Conservation (phyloP, 2,797 vertebrate species). For the Petrocephalus schoutedeni region DNA sequence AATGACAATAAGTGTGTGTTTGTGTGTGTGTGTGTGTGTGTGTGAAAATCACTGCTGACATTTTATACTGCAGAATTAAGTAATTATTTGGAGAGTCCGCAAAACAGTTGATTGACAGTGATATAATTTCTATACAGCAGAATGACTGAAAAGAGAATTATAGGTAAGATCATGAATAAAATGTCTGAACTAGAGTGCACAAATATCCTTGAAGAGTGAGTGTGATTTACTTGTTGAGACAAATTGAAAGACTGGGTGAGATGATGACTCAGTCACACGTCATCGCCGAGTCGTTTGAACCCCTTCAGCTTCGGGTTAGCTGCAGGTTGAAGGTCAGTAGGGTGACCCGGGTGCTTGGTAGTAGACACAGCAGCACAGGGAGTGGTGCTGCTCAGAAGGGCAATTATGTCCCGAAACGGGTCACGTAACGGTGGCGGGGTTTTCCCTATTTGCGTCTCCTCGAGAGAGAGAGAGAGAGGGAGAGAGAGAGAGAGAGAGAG, state of each 20-base stretch:
- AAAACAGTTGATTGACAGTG: not conserved
- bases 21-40: not conserved
- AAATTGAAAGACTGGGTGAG: not conserved
- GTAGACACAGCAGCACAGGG: not conserved
- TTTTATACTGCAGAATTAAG: not conserved
- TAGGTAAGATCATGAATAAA: not conserved
- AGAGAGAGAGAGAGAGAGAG: slow-evolving; percentile 18
- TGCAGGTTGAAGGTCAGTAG: not conserved
- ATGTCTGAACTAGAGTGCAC: not conserved
- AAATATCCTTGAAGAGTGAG: slow-evolving; percentile 7
- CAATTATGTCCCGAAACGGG: not conserved
- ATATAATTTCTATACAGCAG: not conserved
- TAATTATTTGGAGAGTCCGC: not conserved
- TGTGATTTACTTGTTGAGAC: slow-evolving; percentile 26
- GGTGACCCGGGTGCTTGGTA: not conserved
- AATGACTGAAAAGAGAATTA: not conserved
- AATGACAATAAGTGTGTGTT: not conserved
- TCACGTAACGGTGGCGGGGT: slow-evolving; percentile 38
- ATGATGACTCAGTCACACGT: not conserved
- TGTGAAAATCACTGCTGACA: not conserved
- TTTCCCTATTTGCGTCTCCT: slow-evolving; percentile 42
- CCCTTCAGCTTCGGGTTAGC: slow-evolving; percentile 1
- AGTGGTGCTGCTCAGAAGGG: not conserved
- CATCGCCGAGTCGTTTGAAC: not conserved
- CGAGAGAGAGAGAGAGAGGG: slow-evolving; percentile 20